Evolutionary conservation across 2,888 invertebrate genomes (phyloP).

Genomic region (Microctonus brassicae): DNA sequence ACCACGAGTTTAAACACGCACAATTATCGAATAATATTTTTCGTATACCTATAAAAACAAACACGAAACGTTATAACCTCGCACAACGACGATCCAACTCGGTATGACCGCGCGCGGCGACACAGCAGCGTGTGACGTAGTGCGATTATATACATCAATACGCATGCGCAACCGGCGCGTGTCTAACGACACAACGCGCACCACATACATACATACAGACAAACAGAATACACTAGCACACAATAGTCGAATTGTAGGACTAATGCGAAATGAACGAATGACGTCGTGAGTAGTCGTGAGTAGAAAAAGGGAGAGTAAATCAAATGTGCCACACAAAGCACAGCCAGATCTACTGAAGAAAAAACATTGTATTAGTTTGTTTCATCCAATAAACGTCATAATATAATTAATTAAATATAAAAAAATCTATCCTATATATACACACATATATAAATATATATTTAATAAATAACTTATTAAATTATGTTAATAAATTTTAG

Average conservation of each 20-base stretch:
- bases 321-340: neutral
- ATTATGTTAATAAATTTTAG: too few relatives aligned
- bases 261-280: neutral
- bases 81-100: slow-evolving; percentile 37
- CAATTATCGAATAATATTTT: neutral
- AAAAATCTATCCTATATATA: too few relatives aligned
- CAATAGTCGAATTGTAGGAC: neutral
- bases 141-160: neutral
- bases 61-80: slow-evolving; percentile 3
- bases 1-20: neutral
- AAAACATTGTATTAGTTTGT: slow-evolving; percentile 11
- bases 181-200: slow-evolving; percentile 23
- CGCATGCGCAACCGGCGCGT: slow-evolving; percentile 32
- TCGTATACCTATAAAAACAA: too few relatives aligned
- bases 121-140: neutral
- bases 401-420: too few relatives aligned
- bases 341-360: neutral
- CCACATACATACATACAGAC: too few relatives aligned
- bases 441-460: too few relatives aligned
- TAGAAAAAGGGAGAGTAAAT: slow-evolving; percentile 12
- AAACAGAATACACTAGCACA: too few relatives aligned
- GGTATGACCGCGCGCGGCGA: slow-evolving; percentile 9
- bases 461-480: too few relatives aligned
- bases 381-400: slow-evolving; percentile 23
- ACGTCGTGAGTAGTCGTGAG: neutral